phyloP scores from a whole-genome alignment of 2,797 vertebrate species.

The Hypotaenidia philippensis region DNA sequence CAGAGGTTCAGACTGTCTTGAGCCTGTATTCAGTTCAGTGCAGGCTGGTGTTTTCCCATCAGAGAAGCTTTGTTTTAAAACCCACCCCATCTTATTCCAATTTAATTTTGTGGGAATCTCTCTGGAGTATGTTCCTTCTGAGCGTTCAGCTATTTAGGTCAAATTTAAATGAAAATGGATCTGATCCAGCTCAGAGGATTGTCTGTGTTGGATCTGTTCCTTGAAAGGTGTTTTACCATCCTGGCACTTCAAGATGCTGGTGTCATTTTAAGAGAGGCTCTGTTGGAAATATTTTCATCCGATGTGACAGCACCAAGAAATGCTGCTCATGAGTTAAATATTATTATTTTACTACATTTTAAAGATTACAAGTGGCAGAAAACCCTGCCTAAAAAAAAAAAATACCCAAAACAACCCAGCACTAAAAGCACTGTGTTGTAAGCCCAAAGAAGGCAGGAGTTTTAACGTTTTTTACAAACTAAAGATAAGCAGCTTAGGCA shows the following conservation, averaged over 20 bases:
- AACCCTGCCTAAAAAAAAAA: not conserved
- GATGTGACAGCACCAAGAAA: conserved; percentile 5
- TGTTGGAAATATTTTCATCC: conserved; percentile 38
- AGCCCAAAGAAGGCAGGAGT: conserved; percentile 6
- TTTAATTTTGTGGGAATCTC: not conserved
- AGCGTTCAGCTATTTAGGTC: conserved; percentile 27
- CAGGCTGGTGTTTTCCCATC: not conserved
- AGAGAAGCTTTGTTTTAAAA: not conserved
- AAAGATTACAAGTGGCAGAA: not conserved
- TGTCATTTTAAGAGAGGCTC: conserved; percentile 37
- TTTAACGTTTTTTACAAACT: not conserved
- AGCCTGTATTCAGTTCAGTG: not conserved
- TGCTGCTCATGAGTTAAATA: conserved; percentile 2
- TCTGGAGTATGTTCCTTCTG: not conserved
- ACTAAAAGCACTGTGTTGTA: conserved; percentile 12
- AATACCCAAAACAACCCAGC: not conserved
- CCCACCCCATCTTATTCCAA: not conserved
- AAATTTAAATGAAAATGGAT: conserved; percentile 50
- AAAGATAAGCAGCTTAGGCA: conserved; percentile 41
- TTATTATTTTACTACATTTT: not conserved
- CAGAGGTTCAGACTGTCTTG: not conserved
- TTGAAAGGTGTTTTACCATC: conserved; percentile 52
- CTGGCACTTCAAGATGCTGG: not conserved
- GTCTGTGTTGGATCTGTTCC: conserved; percentile 26
- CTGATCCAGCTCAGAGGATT: conserved; percentile 23